These are phyloP conservation scores for Hartigia nigra DNA, from an alignment of 2,888 invertebrate species.

Conservation along the genomic window DNA sequence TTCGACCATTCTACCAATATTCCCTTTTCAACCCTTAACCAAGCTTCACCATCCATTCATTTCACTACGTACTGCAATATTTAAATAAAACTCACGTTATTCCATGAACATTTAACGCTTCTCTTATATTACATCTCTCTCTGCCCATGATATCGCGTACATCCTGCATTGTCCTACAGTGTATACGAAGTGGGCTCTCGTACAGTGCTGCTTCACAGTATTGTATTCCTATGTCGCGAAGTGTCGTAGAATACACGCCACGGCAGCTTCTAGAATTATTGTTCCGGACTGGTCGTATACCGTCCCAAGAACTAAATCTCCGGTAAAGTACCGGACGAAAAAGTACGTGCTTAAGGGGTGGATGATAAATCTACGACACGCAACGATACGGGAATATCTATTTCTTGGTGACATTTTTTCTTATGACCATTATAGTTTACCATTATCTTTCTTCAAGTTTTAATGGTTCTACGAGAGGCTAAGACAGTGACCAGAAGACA, in stretches of 20 bases:
- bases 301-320: background rate
- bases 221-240: background rate
- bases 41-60: background rate
- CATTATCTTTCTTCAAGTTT: background rate
- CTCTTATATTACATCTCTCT: background rate
- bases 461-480: background rate
- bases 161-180: background rate
- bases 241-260: background rate
- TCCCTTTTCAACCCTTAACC: background rate
- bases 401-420: background rate
- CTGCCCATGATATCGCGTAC: background rate
- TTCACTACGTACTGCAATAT: background rate
- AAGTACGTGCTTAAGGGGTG: background rate
- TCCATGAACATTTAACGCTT: background rate
- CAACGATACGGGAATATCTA: background rate
- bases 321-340: background rate
- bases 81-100: background rate
- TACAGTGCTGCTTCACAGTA: background rate
- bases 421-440: background rate
- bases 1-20: background rate
- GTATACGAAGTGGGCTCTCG: background rate
- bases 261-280: background rate
- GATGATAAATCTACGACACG: background rate
- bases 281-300: background rate
- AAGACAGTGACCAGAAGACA: background rate